Conservation (phyloP, 2,113 vertebrate species). For the Symphodus melops region DNA sequence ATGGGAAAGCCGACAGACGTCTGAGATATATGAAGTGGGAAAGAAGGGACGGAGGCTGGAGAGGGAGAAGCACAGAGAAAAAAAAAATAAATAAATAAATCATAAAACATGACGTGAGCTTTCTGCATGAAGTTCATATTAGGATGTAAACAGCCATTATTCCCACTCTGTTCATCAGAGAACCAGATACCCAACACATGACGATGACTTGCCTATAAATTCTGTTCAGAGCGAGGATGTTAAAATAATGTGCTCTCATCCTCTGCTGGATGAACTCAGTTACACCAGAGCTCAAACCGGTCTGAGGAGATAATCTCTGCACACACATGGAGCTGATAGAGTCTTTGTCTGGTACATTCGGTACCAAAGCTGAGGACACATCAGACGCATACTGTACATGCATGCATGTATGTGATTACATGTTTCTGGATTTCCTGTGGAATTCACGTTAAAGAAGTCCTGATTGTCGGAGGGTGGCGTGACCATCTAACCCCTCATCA, state of each 20-base stretch:
- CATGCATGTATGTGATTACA: background rate
- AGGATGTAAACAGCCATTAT: no score
- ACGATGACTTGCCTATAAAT: background rate
- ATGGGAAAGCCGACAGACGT: background rate
- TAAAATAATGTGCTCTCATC: background rate
- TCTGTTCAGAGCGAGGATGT: background rate
- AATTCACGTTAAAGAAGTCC: background rate
- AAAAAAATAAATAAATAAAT: background rate
- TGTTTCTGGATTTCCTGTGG: background rate
- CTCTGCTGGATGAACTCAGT: background rate
- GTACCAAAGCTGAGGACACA: background rate
- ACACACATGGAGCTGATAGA: conserved; percentile 19
- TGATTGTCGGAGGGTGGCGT: background rate
- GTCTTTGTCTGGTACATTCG: conserved; percentile 7
- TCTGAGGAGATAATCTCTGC: conserved; percentile 6
- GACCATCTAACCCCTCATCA: background rate
- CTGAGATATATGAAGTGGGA: conserved; percentile 39
- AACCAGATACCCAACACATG: no score
- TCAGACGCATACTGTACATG: background rate
- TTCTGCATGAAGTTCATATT: no score
- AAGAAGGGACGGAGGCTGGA: background rate
- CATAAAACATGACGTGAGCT: no score
- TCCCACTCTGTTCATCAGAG: no score
- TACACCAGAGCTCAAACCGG: conserved; percentile 11
- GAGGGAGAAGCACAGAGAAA: background rate